Conservation (phyloP, 1,140 invertebrate species). For the Leptopilina boulardi region DNA sequence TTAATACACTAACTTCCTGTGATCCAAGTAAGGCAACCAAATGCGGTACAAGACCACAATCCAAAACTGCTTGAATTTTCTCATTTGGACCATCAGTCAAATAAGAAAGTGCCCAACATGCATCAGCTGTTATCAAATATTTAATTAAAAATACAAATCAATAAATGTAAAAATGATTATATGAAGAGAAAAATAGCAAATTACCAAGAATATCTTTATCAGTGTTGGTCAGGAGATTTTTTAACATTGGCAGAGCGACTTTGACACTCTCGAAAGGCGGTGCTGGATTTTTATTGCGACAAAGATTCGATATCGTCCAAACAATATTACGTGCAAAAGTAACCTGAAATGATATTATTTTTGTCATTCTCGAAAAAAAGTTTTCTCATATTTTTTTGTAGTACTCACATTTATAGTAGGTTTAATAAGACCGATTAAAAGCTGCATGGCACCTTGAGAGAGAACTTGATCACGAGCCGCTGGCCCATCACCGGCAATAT, state of each 20-base stretch:
- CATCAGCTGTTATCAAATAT: conserved; percentile 82
- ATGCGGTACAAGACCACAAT: conserved; percentile 83
- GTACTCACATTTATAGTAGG: conserved; percentile 76
- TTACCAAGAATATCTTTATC: conserved; percentile 87
- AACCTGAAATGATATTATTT: conserved; percentile 50
- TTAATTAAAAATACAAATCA: not conserved
- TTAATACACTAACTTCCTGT: conserved; percentile 85
- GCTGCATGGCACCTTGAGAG: conserved; percentile 78
- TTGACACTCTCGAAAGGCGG: conserved; percentile 86
- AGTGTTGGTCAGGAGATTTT: conserved; percentile 83
- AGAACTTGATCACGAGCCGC: conserved; percentile 86
- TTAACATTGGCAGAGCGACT: conserved; percentile 88
- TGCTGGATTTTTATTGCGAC: conserved; percentile 93
- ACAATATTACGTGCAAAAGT: conserved; percentile 79
- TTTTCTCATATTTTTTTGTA: conserved; percentile 28
- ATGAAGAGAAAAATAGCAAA: conserved; percentile 25
- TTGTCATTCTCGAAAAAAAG: conserved; percentile 25
- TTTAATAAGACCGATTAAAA: conserved; percentile 82
- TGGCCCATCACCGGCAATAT: conserved; percentile 95
- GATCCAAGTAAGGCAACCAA: conserved; percentile 86
- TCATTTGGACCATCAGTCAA: conserved; percentile 95
- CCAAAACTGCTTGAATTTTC: conserved; percentile 91
- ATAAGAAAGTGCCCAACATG: conserved; percentile 98
- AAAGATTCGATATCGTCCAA: conserved; percentile 95
- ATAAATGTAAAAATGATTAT: not conserved